phyloP scores from a whole-genome alignment of 2,888 invertebrate genomes.

The Tetrapedia diversipes region DNA sequence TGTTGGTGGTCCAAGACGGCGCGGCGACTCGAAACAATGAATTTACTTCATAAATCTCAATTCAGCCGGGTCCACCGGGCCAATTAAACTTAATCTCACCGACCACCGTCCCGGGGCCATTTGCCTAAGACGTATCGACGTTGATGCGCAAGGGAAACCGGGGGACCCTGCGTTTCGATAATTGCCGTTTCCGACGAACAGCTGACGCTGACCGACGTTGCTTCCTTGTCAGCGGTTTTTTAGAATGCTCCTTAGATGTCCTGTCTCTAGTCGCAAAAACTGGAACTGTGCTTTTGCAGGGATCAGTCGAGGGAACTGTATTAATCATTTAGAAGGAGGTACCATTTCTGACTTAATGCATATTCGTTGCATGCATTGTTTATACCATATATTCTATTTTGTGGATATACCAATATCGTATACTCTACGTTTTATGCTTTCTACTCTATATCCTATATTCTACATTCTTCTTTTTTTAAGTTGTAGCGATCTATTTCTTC shows the following conservation, averaged over 20 bases:
- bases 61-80: conserved; percentile 78
- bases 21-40: conserved; percentile 80
- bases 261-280: background rate
- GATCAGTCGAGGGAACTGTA: background rate
- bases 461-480: no score
- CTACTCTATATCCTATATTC: no score
- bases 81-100: conserved; percentile 81
- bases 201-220: conserved; percentile 22
- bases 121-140: conserved; percentile 72
- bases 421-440: no score
- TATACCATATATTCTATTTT: no score
- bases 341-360: no score
- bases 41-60: conserved; percentile 83
- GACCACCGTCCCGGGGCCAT: conserved; percentile 75
- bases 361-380: no score
- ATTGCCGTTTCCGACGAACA: conserved; percentile 34
- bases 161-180: conserved; percentile 50
- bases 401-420: no score
- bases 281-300: background rate
- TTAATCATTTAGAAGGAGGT: background rate
- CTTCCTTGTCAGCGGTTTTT: background rate
- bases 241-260: background rate
- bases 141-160: conserved; percentile 28
- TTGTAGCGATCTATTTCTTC: no score
- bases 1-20: conserved; percentile 79